phyloP scores from a whole-genome alignment of 1,140 invertebrate species.

The Drosophila equinoxialis region DNA sequence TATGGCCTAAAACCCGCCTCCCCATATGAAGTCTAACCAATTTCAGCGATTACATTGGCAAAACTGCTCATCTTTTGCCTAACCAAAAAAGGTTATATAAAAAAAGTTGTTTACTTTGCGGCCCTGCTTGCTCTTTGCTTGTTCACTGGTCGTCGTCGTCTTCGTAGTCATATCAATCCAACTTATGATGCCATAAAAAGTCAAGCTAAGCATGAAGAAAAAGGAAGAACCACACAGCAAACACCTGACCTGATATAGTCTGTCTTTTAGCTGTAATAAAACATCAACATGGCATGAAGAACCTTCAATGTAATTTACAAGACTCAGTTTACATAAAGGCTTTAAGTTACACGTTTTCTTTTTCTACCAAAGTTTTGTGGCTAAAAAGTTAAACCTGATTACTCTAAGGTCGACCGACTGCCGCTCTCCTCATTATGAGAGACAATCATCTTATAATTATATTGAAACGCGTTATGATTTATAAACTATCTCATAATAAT shows the following conservation, averaged over 20 bases:
- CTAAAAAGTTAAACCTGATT: slow-evolving; percentile 27
- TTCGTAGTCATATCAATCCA: not conserved
- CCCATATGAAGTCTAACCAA: slow-evolving; percentile 35
- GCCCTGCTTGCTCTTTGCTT: slow-evolving; percentile 4
- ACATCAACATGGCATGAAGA: slow-evolving; percentile 44
- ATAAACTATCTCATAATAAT: slow-evolving; percentile 16
- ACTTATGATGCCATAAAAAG: slow-evolving; percentile 64
- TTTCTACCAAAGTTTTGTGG: not conserved
- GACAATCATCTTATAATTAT: slow-evolving; percentile 48
- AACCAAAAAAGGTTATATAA: slow-evolving; percentile 63
- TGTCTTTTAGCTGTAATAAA: slow-evolving; percentile 35
- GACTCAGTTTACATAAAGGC: slow-evolving; percentile 40
- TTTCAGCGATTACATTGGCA: slow-evolving; percentile 50
- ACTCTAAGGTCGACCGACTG: slow-evolving; percentile 2
- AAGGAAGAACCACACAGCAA: slow-evolving; percentile 23
- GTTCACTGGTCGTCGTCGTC: not conserved
- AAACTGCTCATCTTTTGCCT: slow-evolving; percentile 23
- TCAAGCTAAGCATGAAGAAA: slow-evolving; percentile 10
- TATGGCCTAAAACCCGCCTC: slow-evolving; percentile 48
- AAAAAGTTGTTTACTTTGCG: slow-evolving; percentile 55
- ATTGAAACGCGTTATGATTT: slow-evolving; percentile 40
- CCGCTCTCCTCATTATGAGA: slow-evolving; percentile 26
- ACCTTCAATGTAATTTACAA: slow-evolving; percentile 64
- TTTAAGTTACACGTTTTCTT: not conserved
- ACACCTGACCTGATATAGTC: slow-evolving; percentile 23